These are phyloP conservation scores for Zonitis immaculata DNA, from an alignment of 2,888 invertebrate species.

Conservation along the genomic window DNA sequence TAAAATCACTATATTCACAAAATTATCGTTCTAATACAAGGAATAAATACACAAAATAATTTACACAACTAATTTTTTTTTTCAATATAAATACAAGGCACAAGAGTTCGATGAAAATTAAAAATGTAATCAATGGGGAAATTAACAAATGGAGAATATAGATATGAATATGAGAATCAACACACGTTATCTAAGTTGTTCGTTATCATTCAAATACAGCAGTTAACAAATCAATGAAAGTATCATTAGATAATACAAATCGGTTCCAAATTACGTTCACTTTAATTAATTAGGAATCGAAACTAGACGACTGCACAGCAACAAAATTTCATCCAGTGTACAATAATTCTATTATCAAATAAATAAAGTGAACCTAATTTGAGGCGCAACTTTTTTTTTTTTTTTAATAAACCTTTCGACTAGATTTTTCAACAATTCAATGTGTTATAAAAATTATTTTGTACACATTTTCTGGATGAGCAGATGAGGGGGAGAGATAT, in stretches of 20 bases:
- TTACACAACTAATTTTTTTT: constrained; percentile 33
- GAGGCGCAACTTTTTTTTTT: constrained; percentile 11
- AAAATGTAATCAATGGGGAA: constrained; percentile 16
- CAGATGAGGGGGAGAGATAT: not conserved
- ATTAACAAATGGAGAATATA: constrained; percentile 17
- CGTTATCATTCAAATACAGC: too few species aligned
- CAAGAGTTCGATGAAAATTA: constrained; percentile 35
- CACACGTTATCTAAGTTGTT: not conserved
- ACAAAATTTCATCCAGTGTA: too few species aligned
- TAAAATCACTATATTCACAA: constrained; percentile 36
- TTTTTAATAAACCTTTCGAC: constrained; percentile 25
- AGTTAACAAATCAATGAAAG: too few species aligned
- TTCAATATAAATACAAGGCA: constrained; percentile 42
- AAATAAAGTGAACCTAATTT: too few species aligned
- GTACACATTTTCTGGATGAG: constrained; percentile 8
- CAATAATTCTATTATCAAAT: too few species aligned
- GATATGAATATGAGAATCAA: not conserved
- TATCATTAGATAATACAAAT: too few species aligned
- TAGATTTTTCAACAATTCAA: constrained; percentile 28
- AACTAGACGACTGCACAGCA: too few species aligned
- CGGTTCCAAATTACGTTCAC: too few species aligned
- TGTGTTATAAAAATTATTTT: constrained; percentile 12
- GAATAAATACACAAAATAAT: constrained; percentile 42
- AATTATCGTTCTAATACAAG: constrained; percentile 34
- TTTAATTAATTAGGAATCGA: too few species aligned